phyloP scores from a whole-genome alignment of 64 coral and sea anemone species.

The Hydrozoanthus tunicans region DNA sequence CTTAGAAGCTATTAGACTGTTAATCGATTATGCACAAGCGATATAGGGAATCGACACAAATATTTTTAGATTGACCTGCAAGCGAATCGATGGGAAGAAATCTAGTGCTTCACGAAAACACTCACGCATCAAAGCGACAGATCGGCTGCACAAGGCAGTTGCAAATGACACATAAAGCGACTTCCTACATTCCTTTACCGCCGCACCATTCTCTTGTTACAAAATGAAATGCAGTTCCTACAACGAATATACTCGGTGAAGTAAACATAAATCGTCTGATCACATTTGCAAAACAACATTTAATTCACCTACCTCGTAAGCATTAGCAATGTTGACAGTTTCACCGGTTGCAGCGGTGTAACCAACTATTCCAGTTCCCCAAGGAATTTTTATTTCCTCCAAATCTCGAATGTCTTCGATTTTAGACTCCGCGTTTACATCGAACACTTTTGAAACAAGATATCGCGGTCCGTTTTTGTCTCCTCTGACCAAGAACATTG shows the following conservation, averaged over 20 bases:
- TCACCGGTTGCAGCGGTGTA: slow-evolving; percentile 96
- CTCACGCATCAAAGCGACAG: slow-evolving; percentile 10
- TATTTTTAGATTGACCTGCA: background rate
- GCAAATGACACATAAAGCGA: background rate
- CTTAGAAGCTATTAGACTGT: slow-evolving; percentile 61
- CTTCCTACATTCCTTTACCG: slow-evolving; percentile 13
- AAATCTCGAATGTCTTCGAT: slow-evolving; percentile 94
- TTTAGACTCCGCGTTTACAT: slow-evolving; percentile 99
- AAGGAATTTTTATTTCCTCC: slow-evolving; percentile 98
- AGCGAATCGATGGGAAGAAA: background rate
- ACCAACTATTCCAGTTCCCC: slow-evolving; percentile 97
- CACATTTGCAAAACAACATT: slow-evolving; percentile 32
- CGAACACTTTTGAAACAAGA: slow-evolving; percentile 98
- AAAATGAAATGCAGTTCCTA: background rate
- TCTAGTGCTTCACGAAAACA: background rate
- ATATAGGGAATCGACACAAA: slow-evolving; percentile 24
- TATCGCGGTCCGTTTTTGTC: slow-evolving; percentile 90
- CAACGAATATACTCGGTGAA: slow-evolving; percentile 11
- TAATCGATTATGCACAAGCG: slow-evolving; percentile 60
- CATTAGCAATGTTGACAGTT: slow-evolving; percentile 96
- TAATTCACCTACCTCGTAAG: slow-evolving; percentile 88
- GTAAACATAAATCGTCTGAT: slow-evolving; percentile 4
- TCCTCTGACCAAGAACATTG: slow-evolving; percentile 94
- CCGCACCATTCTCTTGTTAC: slow-evolving; percentile 16
- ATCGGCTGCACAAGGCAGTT: background rate